These are phyloP conservation scores for Scaptomyza parva DNA, from an alignment of 2,888 invertebrate genomes.

Conservation along the genomic window DNA sequence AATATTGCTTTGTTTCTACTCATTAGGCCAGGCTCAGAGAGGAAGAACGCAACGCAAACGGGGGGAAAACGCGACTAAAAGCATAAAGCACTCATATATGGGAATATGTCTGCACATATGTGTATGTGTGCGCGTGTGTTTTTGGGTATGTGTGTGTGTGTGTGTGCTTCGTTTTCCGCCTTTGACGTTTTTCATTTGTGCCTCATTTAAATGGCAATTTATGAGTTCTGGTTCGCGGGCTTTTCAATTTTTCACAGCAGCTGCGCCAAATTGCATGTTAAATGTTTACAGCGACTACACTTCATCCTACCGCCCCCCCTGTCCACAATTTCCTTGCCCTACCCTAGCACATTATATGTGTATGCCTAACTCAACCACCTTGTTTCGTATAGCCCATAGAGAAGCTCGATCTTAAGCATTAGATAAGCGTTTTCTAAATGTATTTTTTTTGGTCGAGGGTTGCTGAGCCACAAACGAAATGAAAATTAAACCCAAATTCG, in stretches of 20 bases:
- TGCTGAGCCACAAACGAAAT: constrained; percentile 54
- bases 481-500: constrained; percentile 61
- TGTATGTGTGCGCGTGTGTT: constrained; percentile 3
- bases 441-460: constrained; percentile 46
- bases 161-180: constrained; percentile 30
- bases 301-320: not conserved
- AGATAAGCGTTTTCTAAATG: constrained; percentile 67
- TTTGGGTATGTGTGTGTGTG: not conserved
- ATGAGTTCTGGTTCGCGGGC: constrained; percentile 64
- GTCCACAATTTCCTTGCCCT: not conserved
- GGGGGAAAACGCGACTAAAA: constrained; percentile 33
- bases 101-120: constrained; percentile 7
- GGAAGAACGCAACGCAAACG: not conserved
- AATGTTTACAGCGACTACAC: constrained; percentile 49
- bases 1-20: constrained; percentile 79
- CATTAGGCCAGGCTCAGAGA: constrained; percentile 55
- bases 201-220: constrained; percentile 81
- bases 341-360: not conserved
- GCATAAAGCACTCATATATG: constrained; percentile 32
- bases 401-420: constrained; percentile 60
- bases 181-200: constrained; percentile 70
- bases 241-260: constrained; percentile 70
- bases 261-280: constrained; percentile 78
- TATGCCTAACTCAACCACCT: not conserved
- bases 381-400: constrained; percentile 18